Conservation (phyloP, 2,888 invertebrate genomes). For the Drosophila longiperda region DNA sequence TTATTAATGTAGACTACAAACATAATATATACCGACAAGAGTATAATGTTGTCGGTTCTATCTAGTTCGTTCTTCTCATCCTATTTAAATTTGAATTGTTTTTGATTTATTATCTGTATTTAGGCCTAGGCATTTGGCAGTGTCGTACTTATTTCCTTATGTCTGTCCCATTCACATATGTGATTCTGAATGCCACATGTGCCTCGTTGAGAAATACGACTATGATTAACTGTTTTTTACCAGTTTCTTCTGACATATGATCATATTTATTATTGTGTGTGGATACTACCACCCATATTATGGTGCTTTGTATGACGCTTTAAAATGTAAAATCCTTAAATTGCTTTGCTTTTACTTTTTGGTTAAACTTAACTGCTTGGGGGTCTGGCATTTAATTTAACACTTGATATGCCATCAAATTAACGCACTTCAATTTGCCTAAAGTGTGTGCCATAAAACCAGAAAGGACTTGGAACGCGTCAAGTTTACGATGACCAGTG, state of each 20-base stretch:
- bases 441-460: conserved; percentile 58
- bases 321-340: conserved; percentile 62
- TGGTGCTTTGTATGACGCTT: conserved; percentile 31
- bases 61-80: background rate
- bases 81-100: conserved; percentile 54
- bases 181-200: conserved; percentile 57
- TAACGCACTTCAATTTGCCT: conserved; percentile 61
- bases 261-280: conserved; percentile 52
- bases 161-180: conserved; percentile 1
- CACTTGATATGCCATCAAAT: conserved; percentile 59
- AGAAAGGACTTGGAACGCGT: conserved; percentile 34
- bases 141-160: conserved; percentile 42
- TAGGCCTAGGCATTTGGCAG: conserved; percentile 50
- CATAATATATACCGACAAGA: background rate
- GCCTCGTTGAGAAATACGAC: conserved; percentile 36
- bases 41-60: conserved; percentile 4
- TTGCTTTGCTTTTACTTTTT: conserved; percentile 22
- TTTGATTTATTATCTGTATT: conserved; percentile 73
- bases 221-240: conserved; percentile 68
- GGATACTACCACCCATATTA: background rate
- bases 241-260: conserved; percentile 67
- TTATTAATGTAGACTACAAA: background rate
- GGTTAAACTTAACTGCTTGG: conserved; percentile 49
- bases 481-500: conserved; percentile 59
- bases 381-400: conserved; percentile 55